These are phyloP conservation scores for Pristionchus mayeri DNA, from an alignment of 2,888 invertebrate genomes.

Conservation along the genomic window DNA sequence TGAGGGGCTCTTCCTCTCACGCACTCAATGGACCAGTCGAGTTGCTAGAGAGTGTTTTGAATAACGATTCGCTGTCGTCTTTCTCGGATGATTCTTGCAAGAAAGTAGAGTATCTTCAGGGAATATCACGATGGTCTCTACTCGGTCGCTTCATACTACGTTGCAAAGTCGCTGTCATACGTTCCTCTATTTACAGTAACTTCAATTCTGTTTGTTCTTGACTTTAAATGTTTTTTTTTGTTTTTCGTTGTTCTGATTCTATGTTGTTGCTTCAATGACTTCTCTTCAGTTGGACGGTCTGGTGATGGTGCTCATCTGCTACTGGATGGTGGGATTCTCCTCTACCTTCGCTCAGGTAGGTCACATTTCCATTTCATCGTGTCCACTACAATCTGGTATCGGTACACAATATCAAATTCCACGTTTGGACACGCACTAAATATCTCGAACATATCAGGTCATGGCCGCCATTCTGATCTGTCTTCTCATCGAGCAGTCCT, in stretches of 20 bases:
- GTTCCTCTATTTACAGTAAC: conserved; percentile 65
- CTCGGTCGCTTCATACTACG: conserved; percentile 79
- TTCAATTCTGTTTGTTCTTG: too few relatives aligned
- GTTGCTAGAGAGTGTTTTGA: too few relatives aligned
- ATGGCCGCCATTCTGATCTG: conserved; percentile 55
- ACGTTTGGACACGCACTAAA: too few relatives aligned
- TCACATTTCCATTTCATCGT: not conserved
- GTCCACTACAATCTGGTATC: too few relatives aligned
- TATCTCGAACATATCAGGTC: conserved; percentile 50
- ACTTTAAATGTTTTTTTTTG: not conserved
- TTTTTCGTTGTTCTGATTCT: not conserved
- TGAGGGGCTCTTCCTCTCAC: too few relatives aligned
- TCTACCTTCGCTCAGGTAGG: conserved; percentile 55
- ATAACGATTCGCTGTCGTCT: too few relatives aligned
- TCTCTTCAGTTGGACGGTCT: conserved; percentile 87
- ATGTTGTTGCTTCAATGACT: too few relatives aligned
- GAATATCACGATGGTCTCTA: conserved; percentile 86
- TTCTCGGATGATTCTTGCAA: too few relatives aligned
- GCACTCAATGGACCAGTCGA: too few relatives aligned
- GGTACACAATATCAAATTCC: too few relatives aligned
- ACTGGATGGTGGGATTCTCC: conserved; percentile 87
- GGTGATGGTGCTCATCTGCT: conserved; percentile 87
- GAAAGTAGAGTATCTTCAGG: too few relatives aligned
- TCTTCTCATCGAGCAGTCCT: conserved; percentile 67
- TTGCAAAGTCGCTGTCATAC: conserved; percentile 72